These are phyloP conservation scores for Coecobrya sp. DNA, from an alignment of 2,888 invertebrate species.

Conservation along the genomic window DNA sequence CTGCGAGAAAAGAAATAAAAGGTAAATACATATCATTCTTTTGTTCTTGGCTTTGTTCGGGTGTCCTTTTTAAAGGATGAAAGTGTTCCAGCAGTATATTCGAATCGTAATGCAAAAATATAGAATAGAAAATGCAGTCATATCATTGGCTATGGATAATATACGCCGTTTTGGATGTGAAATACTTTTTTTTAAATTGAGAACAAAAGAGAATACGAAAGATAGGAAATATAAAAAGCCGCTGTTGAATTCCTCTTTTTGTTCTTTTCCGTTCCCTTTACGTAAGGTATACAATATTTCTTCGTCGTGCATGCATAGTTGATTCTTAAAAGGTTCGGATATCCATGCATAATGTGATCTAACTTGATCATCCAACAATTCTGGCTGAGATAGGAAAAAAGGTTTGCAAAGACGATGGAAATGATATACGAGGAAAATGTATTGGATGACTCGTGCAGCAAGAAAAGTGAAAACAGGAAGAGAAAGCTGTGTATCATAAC, in stretches of 20 bases:
- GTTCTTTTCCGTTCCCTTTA: background rate
- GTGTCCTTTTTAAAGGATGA: background rate
- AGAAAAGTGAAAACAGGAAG: slow-evolving; percentile 44
- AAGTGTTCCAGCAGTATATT: no score
- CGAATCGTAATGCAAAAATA: no score
- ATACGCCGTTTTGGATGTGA: background rate
- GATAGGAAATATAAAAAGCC: background rate
- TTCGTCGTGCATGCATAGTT: slow-evolving; percentile 50
- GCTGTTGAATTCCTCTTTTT: background rate
- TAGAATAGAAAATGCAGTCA: background rate
- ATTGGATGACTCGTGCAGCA: slow-evolving; percentile 44
- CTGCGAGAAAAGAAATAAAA: background rate
- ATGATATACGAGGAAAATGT: slow-evolving; percentile 54
- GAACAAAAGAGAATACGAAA: background rate
- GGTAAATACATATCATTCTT: background rate
- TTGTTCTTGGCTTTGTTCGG: background rate
- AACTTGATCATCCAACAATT: slow-evolving; percentile 60
- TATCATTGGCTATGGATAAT: background rate
- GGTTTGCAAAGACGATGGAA: slow-evolving; percentile 24
- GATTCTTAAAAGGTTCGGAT: slow-evolving; percentile 62
- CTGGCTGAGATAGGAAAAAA: background rate
- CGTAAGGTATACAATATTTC: slow-evolving; percentile 10
- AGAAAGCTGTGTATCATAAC: slow-evolving; percentile 11
- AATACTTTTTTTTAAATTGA: slow-evolving; percentile 2
- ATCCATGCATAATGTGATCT: slow-evolving; percentile 71